Percentiles rank a stretch among this genome's conserved stretches.
Conservation (phyloP, 2,113 vertebrate genomes). For the Oncorhynchus clarkii region DNA sequence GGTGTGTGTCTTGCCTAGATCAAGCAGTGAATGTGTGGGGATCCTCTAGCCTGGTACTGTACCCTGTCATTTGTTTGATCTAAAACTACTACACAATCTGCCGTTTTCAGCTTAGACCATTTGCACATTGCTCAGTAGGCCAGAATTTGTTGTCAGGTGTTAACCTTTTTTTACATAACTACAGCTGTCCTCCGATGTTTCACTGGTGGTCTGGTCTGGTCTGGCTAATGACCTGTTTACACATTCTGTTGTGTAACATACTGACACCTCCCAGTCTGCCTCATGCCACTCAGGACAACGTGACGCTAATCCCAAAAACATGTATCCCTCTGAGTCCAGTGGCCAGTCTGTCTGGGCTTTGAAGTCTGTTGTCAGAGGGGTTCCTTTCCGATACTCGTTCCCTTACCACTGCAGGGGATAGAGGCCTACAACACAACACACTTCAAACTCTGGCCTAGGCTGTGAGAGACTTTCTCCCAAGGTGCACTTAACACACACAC, state of each 20-base stretch:
- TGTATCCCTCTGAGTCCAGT: slow-evolving; percentile 15
- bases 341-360: slow-evolving; percentile 40
- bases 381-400: background rate
- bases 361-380: slow-evolving; percentile 33
- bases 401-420: slow-evolving; percentile 7
- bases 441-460: background rate
- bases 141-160: background rate
- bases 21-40: too few relatives aligned
- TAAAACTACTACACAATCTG: too few relatives aligned
- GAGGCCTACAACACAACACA: slow-evolving; percentile 30
- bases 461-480: slow-evolving; percentile 25
- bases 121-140: too few relatives aligned
- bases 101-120: too few relatives aligned
- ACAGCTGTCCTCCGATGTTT: slow-evolving; percentile 28
- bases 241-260: slow-evolving; percentile 41
- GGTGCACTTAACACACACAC: slow-evolving; percentile 10
- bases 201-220: slow-evolving; percentile 24
- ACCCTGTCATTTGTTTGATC: too few relatives aligned
- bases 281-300: slow-evolving; percentile 19
- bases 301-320: slow-evolving; percentile 43
- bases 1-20: too few relatives aligned
- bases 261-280: slow-evolving; percentile 28
- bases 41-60: too few relatives aligned
- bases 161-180: slow-evolving; percentile 37
- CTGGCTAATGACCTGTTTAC: slow-evolving; percentile 42